Percentiles rank a stretch among this genome's conserved stretches.
phyloP scores from a whole-genome alignment of 1,140 invertebrate genomes.

The Musca vetustissima region DNA sequence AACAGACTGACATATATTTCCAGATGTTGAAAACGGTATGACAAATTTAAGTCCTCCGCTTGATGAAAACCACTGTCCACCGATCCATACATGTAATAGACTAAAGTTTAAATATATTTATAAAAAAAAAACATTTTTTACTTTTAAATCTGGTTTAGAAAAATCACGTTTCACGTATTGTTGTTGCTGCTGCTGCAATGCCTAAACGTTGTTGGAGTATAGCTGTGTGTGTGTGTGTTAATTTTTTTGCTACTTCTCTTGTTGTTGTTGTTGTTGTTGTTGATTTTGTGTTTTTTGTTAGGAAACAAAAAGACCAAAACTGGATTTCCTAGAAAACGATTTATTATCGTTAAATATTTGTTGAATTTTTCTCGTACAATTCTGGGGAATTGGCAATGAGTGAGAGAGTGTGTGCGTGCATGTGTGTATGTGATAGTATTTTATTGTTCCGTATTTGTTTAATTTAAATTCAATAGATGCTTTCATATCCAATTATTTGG shows the following conservation, averaged over 20 bases:
- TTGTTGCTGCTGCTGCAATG: neutral
- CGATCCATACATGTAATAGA: neutral
- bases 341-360: conserved; percentile 24
- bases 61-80: neutral
- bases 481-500: conserved; percentile 19
- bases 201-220: too few relatives aligned
- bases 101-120: neutral
- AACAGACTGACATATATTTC: too few relatives aligned
- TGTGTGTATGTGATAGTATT: neutral
- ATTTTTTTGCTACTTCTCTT: too few relatives aligned
- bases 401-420: too few relatives aligned
- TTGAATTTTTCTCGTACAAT: neutral
- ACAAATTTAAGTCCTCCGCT: too few relatives aligned
- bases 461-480: conserved; percentile 20
- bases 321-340: conserved; percentile 27
- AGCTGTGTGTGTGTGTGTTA: too few relatives aligned
- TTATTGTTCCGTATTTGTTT: conserved; percentile 21
- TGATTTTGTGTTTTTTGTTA: too few relatives aligned
- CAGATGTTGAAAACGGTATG: too few relatives aligned
- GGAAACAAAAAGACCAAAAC: conserved; percentile 24
- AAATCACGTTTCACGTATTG: conserved; percentile 10
- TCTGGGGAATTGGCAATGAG: too few relatives aligned
- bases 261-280: too few relatives aligned
- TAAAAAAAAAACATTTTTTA: neutral
- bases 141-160: conserved; percentile 17